Percentiles rank a stretch among this genome's conserved stretches.
These are phyloP conservation scores for Drosophila mayaguana DNA, from an alignment of 2,888 invertebrate species.

Conservation along the genomic window DNA sequence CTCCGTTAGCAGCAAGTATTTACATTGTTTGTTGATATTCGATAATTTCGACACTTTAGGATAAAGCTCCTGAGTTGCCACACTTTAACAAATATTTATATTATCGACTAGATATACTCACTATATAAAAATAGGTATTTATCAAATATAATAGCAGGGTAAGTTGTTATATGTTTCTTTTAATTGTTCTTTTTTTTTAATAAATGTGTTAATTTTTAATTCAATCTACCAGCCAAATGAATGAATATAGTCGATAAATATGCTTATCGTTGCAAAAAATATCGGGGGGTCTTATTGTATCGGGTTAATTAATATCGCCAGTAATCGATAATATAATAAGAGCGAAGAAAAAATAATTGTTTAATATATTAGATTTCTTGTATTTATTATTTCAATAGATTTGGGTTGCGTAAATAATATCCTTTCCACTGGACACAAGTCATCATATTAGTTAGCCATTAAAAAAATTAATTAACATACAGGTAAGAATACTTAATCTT, in stretches of 20 bases:
- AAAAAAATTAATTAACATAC: not conserved
- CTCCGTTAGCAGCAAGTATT: slow-evolving; percentile 28
- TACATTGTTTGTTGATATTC: slow-evolving; percentile 56
- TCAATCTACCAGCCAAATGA: not conserved
- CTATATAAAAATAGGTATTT: not conserved
- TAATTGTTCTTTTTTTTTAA: not conserved
- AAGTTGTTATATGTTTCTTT: too few relatives aligned
- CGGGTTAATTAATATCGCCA: not conserved
- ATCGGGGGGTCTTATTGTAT: not conserved
- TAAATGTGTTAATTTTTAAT: not conserved
- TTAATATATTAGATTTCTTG: slow-evolving; percentile 17
- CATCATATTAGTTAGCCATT: not conserved
- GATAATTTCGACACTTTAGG: slow-evolving; percentile 36
- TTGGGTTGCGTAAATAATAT: not conserved
- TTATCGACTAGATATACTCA: slow-evolving; percentile 2
- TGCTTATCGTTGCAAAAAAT: not conserved
- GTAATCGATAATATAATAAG: slow-evolving; percentile 22
- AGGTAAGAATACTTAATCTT: slow-evolving; percentile 33
- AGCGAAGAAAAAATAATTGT: slow-evolving; percentile 28
- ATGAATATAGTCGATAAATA: not conserved
- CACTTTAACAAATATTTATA: slow-evolving; percentile 1
- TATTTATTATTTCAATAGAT: not conserved
- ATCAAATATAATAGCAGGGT: not conserved
- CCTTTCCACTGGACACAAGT: not conserved
- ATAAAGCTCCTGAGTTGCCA: slow-evolving; percentile 39